A percentile compares a stretch with the other conserved stretches of the same genome.
These are phyloP conservation scores for Varanus salvator DNA, from an alignment of 2,113 vertebrate species.

Conservation along the genomic window DNA sequence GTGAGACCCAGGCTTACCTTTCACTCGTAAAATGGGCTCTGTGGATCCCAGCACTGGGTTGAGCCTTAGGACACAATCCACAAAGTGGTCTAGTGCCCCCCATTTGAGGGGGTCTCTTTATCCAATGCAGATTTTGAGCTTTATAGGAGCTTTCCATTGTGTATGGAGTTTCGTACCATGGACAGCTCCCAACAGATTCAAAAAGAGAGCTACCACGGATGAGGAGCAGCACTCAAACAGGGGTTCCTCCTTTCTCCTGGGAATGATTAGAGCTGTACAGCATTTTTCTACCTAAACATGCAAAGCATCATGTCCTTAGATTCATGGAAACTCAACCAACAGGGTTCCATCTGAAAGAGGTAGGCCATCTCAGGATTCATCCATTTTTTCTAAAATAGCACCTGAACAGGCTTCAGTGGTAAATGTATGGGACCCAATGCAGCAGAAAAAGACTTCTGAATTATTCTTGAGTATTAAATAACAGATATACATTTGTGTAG, in stretches of 20 bases:
- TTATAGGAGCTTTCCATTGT: too few species aligned
- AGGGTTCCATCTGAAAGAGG: constrained; percentile 13
- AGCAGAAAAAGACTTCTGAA: constrained; percentile 55
- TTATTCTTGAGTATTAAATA: constrained; percentile 66
- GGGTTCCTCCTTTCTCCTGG: too few species aligned
- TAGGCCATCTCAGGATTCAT: background rate
- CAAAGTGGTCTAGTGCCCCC: too few species aligned
- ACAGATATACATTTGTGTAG: constrained; percentile 49
- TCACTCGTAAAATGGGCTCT: background rate
- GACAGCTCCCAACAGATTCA: too few species aligned
- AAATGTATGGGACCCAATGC: constrained; percentile 25
- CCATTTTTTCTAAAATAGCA: constrained; percentile 18
- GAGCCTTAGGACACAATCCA: background rate
- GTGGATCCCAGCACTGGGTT: background rate
- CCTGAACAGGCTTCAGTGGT: constrained; percentile 33
- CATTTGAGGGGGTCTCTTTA: too few species aligned
- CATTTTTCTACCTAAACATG: too few species aligned
- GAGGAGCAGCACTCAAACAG: too few species aligned
- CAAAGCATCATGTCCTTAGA: background rate
- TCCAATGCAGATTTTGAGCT: too few species aligned
- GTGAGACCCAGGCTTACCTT: background rate
- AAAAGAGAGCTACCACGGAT: too few species aligned
- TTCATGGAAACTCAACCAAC: background rate
- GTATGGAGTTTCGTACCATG: too few species aligned
- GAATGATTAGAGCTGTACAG: too few species aligned